Evolutionary conservation across 2,113 vertebrate genomes (phyloP).

Genomic region (Bufo gargarizans): DNA sequence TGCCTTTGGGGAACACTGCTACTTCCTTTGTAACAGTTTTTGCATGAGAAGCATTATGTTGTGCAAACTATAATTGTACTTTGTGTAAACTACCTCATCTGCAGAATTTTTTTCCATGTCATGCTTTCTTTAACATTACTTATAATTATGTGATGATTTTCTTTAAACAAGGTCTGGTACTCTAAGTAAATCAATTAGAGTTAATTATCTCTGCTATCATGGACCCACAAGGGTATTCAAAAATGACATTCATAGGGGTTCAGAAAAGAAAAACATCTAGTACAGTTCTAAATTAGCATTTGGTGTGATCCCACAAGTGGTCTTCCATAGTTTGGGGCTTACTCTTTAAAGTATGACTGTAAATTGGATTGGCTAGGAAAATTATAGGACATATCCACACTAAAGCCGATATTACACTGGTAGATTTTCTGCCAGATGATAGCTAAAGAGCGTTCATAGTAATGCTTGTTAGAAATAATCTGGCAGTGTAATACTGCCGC

Average conservation of each 20-base stretch:
- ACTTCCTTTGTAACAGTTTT: background rate
- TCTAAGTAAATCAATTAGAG: slow-evolving; percentile 42
- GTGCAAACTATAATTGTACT: background rate
- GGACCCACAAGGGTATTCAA: background rate
- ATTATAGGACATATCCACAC: no score
- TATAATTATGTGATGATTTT: slow-evolving; percentile 18
- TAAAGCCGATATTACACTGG: no score
- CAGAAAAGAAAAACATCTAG: background rate
- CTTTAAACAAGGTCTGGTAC: slow-evolving; percentile 28
- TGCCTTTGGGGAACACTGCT: no score
- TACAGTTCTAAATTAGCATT: background rate
- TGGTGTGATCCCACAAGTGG: background rate
- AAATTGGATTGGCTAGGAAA: no score
- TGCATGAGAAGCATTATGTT: background rate
- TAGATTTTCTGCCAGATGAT: no score
- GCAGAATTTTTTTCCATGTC: background rate
- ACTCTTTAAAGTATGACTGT: no score
- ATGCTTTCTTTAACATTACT: slow-evolving; percentile 31
- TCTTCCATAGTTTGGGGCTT: background rate
- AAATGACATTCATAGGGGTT: background rate
- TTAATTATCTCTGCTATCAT: slow-evolving; percentile 9
- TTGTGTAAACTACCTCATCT: background rate
- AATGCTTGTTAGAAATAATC: no score
- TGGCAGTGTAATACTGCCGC: no score
- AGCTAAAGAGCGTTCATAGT: no score